Evolutionary conservation across 1,140 invertebrate species (phyloP).

Genomic region (Caenorhabditis inopinata): DNA sequence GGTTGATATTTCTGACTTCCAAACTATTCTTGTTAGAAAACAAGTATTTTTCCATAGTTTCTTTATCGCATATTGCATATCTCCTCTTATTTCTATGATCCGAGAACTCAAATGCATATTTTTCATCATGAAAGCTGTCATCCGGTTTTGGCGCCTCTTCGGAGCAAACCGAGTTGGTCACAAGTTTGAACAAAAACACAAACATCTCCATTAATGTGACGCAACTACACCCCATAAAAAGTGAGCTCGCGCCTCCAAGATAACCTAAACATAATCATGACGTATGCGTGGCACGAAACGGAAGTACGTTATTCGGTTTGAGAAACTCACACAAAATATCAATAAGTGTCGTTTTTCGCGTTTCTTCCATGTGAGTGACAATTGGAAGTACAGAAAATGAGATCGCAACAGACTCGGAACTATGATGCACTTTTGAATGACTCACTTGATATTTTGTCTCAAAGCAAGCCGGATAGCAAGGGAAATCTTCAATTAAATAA

Average conservation of each 20-base stretch:
- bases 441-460: background rate
- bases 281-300: background rate
- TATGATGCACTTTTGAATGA: background rate
- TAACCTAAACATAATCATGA: slow-evolving; percentile 12
- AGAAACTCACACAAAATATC: slow-evolving; percentile 40
- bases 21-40: background rate
- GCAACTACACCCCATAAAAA: slow-evolving; percentile 46
- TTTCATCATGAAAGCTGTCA: background rate
- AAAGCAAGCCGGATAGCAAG: background rate
- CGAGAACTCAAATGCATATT: background rate
- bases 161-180: background rate
- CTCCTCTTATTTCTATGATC: background rate
- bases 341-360: slow-evolving; percentile 24
- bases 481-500: slow-evolving; percentile 24
- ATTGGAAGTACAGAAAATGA: background rate
- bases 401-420: background rate
- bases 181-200: slow-evolving; percentile 41
- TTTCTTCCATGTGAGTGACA: background rate
- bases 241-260: slow-evolving; percentile 39
- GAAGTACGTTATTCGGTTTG: background rate
- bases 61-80: background rate
- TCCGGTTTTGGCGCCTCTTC: background rate
- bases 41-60: background rate
- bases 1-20: background rate
- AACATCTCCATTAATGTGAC: slow-evolving; percentile 48